phyloP scores from a whole-genome alignment of 1,140 invertebrate genomes.

The Pogonomyrmex californicus region DNA sequence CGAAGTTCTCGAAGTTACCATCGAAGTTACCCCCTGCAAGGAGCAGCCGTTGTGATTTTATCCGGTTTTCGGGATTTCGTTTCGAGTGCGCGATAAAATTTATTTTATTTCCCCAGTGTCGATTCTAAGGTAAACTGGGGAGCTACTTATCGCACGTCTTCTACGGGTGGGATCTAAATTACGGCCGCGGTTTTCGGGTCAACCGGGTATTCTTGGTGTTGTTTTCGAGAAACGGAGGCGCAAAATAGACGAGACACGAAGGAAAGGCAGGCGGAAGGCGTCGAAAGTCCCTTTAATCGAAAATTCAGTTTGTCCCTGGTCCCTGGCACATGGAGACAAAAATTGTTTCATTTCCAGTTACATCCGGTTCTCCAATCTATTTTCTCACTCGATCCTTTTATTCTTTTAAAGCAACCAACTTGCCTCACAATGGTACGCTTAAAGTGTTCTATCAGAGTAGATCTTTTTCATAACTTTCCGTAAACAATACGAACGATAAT shows the following conservation, averaged over 20 bases:
- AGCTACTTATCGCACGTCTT: slow-evolving; percentile 42
- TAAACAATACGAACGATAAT: slow-evolving; percentile 13
- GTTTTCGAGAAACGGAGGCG: background rate
- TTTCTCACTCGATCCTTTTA: slow-evolving; percentile 28
- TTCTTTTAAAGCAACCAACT: slow-evolving; percentile 12
- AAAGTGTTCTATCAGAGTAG: background rate
- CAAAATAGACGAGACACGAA: background rate
- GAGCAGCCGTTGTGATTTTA: background rate
- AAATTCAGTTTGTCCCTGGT: background rate
- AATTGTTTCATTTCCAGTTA: slow-evolving; percentile 48
- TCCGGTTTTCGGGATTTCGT: slow-evolving; percentile 13
- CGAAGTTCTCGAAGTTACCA: background rate
- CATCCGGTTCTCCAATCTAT: slow-evolving; percentile 24
- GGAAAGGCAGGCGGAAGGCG: background rate
- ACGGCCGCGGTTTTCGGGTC: slow-evolving; percentile 19
- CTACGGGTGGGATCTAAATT: slow-evolving; percentile 25
- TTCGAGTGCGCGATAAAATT: slow-evolving; percentile 9
- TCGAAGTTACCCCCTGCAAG: background rate
- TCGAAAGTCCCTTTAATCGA: slow-evolving; percentile 40
- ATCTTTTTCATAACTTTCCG: slow-evolving; percentile 26
- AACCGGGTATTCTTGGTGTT: background rate
- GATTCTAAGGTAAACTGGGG: background rate
- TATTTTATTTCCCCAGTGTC: slow-evolving; percentile 23
- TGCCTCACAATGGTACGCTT: slow-evolving; percentile 37
- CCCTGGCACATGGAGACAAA: background rate